phyloP scores from a whole-genome alignment of 2,113 vertebrate species.

The Mixornis gularis region DNA sequence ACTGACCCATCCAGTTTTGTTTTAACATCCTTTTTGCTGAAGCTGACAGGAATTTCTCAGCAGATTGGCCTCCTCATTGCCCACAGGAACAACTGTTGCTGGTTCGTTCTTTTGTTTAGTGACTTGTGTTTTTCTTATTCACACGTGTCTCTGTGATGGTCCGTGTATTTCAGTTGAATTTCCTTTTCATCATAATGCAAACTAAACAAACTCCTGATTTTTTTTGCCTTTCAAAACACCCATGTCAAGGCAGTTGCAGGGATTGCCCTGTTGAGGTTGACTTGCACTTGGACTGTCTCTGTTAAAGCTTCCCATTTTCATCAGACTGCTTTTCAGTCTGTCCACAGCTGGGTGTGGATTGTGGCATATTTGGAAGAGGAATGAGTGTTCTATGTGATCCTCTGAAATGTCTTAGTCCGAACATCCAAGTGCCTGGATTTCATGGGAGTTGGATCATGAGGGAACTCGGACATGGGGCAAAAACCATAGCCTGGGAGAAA shows the following conservation, averaged over 20 bases:
- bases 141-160: rapidly evolving
- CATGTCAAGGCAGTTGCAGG: background rate
- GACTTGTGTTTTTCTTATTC: background rate
- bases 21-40: background rate
- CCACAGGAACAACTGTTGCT: background rate
- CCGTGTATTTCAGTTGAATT: background rate
- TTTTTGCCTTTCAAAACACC: background rate
- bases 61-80: background rate
- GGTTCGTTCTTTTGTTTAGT: background rate
- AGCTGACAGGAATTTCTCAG: background rate
- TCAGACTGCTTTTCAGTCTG: background rate
- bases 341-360: background rate
- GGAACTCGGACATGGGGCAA: background rate
- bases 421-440: background rate
- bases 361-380: background rate
- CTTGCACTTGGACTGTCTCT: background rate
- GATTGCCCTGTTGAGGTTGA: background rate
- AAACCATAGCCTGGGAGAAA: background rate
- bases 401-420: background rate
- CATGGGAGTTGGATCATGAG: rapidly evolving
- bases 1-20: background rate
- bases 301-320: background rate
- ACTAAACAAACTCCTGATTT: background rate
- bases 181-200: background rate
- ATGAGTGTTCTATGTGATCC: background rate